Conservation (phyloP, 1,140 invertebrate genomes). For the Pogonus chalceus region DNA sequence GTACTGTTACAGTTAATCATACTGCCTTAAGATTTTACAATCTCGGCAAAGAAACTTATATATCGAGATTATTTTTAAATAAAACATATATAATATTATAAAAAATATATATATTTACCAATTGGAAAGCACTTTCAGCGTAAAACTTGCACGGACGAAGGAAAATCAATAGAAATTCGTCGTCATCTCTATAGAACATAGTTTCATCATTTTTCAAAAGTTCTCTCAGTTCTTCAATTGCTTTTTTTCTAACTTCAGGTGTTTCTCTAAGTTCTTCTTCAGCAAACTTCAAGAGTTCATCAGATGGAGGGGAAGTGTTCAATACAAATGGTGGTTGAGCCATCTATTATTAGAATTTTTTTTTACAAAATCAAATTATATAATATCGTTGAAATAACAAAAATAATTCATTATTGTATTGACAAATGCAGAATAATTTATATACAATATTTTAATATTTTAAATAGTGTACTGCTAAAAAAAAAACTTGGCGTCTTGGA, state of each 20-base stretch:
- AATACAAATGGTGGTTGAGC: slow-evolving; percentile 7
- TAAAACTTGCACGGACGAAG: slow-evolving; percentile 71
- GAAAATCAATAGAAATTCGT: slow-evolving; percentile 63
- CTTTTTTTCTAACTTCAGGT: slow-evolving; percentile 49
- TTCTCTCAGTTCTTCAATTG: slow-evolving; percentile 46
- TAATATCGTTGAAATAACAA: too few species aligned
- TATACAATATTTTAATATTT: too few species aligned
- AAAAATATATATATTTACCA: slow-evolving; percentile 43
- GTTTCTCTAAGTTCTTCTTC: slow-evolving; percentile 55
- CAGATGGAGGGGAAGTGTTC: slow-evolving; percentile 19
- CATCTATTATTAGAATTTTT: too few species aligned
- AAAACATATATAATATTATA: not conserved
- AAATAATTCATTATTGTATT: too few species aligned
- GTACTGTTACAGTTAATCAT: too few species aligned
- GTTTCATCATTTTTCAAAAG: slow-evolving; percentile 52
- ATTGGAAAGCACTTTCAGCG: slow-evolving; percentile 58
- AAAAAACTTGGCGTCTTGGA: too few species aligned
- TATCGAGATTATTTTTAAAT: too few species aligned
- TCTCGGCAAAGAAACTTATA: too few species aligned
- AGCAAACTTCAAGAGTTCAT: slow-evolving; percentile 43
- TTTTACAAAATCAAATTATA: too few species aligned
- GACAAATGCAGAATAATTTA: too few species aligned
- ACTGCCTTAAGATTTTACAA: too few species aligned
- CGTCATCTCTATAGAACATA: slow-evolving; percentile 54
- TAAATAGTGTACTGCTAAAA: too few species aligned